phyloP scores from a whole-genome alignment of 2,113 vertebrate genomes.

The Pan troglodytes region NHGRI_mPanTro3-v2.1_pri NC_072415.2:34851001-34851500 shows the following conservation, averaged over 20 bases:
- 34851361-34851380: background rate
- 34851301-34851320: background rate
- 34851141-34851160: background rate
- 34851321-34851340: background rate
- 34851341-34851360: background rate
- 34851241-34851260: background rate
- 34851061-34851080: background rate
- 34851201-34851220: background rate
- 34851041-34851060: background rate
- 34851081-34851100: background rate
- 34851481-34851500: background rate
- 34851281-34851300: background rate
- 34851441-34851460: background rate
- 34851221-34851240: background rate
- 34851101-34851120: background rate
- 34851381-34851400: background rate
- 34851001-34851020: background rate
- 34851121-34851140: background rate
- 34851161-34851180: background rate
- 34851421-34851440: background rate
- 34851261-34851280: background rate
- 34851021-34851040: background rate
- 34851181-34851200: background rate
- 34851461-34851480: background rate
- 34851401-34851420: background rate